A percentile compares a stretch with the other conserved stretches of the same genome.
Evolutionary conservation across 2,113 vertebrate genomes (phyloP).

Genomic region (Mustelus asterias): DNA sequence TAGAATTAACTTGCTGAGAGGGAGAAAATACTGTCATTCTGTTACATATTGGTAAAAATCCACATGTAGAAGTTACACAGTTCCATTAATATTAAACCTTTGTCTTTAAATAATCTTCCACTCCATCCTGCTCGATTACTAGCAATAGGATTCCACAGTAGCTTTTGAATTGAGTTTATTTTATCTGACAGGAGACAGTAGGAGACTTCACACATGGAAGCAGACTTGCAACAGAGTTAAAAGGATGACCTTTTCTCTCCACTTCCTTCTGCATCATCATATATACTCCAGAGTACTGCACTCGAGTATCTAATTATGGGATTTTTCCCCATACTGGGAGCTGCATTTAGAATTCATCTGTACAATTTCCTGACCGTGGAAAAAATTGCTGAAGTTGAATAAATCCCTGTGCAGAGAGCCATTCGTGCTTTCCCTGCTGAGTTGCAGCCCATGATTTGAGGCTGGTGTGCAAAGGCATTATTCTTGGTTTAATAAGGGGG

Average conservation of each 20-base stretch:
- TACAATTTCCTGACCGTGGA: not conserved
- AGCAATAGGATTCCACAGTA: not conserved
- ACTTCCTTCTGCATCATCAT: not conserved
- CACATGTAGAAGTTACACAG: too few species aligned
- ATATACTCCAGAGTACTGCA: not conserved
- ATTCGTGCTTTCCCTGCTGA: not conserved
- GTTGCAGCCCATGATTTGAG: not conserved
- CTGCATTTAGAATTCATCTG: not conserved
- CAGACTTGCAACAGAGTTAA: slow-evolving; percentile 17
- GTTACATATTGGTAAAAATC: not conserved
- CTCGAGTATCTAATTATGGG: not conserved
- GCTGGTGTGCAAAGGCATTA: not conserved
- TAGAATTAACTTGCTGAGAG: not conserved
- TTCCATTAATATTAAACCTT: not conserved
- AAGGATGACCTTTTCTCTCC: slow-evolving; percentile 24
- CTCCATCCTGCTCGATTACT: not conserved
- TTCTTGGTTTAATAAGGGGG: not conserved
- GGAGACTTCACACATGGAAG: slow-evolving; percentile 28
- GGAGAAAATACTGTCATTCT: not conserved
- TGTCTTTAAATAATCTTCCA: not conserved
- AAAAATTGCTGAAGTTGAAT: not conserved
- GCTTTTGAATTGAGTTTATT: slow-evolving; percentile 14
- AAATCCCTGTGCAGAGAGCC: not conserved
- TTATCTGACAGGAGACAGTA: not conserved
- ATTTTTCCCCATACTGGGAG: slow-evolving; percentile 19